phyloP scores from a whole-genome alignment of 1,140 invertebrate species.

The Nasonia giraulti region DNA sequence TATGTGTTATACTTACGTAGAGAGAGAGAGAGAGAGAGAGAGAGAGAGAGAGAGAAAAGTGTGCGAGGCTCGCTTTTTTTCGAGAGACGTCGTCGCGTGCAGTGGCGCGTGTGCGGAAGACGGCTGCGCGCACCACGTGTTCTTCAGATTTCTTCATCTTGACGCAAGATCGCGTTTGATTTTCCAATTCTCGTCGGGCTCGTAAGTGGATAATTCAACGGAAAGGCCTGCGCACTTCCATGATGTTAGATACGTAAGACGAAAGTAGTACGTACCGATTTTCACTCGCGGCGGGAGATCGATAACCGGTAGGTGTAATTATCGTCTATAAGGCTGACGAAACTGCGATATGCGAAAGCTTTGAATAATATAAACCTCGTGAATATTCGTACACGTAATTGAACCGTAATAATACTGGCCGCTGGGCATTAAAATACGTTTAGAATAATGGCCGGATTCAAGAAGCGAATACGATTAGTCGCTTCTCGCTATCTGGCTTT shows the following conservation, averaged over 20 bases:
- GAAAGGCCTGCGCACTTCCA: not conserved
- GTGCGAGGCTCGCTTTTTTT: too few species aligned
- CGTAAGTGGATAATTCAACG: not conserved
- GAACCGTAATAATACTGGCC: not conserved
- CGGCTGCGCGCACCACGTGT: too few species aligned
- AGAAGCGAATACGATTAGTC: not conserved
- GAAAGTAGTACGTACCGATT: not conserved
- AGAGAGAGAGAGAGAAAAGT: too few species aligned
- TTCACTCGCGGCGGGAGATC: not conserved
- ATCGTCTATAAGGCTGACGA: not conserved
- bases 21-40: too few species aligned
- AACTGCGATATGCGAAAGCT: not conserved
- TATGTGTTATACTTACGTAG: too few species aligned
- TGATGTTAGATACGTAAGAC: not conserved
- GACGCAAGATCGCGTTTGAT: too few species aligned
- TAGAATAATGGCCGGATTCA: not conserved
- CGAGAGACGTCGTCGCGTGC: too few species aligned
- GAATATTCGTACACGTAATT: too few species aligned
- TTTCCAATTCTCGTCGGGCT: too few species aligned
- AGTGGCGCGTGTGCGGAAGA: too few species aligned
- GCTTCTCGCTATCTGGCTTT: not conserved
- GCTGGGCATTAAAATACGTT: not conserved
- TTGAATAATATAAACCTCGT: too few species aligned
- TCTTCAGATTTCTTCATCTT: too few species aligned
- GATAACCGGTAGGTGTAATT: not conserved